These are phyloP conservation scores for Camponotus pennsylvanicus DNA, from an alignment of 1,140 invertebrate genomes.

Conservation along the genomic window DNA sequence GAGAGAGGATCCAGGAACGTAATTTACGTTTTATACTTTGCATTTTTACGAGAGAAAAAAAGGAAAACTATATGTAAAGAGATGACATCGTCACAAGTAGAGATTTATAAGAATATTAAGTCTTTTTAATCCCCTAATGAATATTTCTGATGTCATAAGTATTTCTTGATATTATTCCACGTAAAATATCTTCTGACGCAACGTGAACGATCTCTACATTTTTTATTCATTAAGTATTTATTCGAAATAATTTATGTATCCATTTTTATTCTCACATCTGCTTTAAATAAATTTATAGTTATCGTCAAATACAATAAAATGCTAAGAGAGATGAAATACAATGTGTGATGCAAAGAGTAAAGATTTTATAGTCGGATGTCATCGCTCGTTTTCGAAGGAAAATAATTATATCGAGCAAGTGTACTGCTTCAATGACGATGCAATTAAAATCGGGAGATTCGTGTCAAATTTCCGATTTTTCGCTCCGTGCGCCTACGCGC, in stretches of 20 bases:
- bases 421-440: background rate
- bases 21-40: background rate
- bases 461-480: conserved; percentile 38
- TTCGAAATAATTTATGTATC: background rate
- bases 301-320: background rate
- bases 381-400: background rate
- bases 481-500: conserved; percentile 36
- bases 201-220: background rate
- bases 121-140: background rate
- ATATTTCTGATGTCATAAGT: background rate
- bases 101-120: background rate
- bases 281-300: background rate
- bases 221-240: background rate
- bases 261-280: background rate
- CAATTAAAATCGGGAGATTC: conserved; percentile 9
- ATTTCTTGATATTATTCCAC: background rate
- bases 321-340: background rate
- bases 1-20: no score
- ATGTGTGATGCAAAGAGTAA: background rate
- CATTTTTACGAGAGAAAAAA: background rate
- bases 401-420: background rate
- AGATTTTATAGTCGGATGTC: background rate
- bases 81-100: background rate
- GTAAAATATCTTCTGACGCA: no score
- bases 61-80: background rate